These are phyloP conservation scores for Megalops cyprinoides DNA, from an alignment of 2,797 vertebrate species.

Conservation along the genomic window DNA sequence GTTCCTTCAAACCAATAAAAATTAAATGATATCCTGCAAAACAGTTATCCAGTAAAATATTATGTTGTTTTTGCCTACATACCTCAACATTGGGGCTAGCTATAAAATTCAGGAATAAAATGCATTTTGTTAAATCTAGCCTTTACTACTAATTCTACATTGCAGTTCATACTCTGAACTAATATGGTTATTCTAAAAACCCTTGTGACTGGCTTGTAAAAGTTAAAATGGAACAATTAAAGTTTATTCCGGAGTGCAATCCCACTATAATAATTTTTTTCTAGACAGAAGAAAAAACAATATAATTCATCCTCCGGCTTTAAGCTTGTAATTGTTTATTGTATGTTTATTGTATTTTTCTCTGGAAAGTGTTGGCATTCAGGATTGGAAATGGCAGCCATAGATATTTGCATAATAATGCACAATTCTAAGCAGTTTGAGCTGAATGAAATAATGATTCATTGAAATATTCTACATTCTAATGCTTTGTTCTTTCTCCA, in stretches of 20 bases:
- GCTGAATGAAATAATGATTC: constrained; percentile 3
- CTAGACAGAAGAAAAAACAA: too few relatives aligned
- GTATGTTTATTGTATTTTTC: not conserved
- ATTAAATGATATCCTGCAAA: too few relatives aligned
- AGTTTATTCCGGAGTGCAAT: too few relatives aligned
- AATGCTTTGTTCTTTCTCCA: not conserved
- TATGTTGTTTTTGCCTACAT: too few relatives aligned
- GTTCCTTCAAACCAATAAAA: too few relatives aligned
- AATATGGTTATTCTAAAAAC: too few relatives aligned
- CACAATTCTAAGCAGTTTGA: not conserved
- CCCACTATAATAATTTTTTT: too few relatives aligned
- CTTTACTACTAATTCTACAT: too few relatives aligned
- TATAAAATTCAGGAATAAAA: not conserved
- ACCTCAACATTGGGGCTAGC: not conserved
- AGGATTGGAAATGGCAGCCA: not conserved
- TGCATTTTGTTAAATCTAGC: not conserved
- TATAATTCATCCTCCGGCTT: not conserved
- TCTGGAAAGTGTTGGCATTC: not conserved
- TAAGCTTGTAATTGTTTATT: constrained; percentile 9
- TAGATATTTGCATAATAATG: constrained; percentile 28
- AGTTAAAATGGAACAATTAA: too few relatives aligned
- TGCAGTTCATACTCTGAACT: too few relatives aligned
- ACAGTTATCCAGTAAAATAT: too few relatives aligned
- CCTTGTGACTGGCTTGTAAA: too few relatives aligned
- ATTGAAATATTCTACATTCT: constrained; percentile 11